Percentiles rank a stretch among this genome's conserved stretches.
These are phyloP conservation scores for Champsocephalus esox DNA, from an alignment of 2,797 vertebrate genomes.

Conservation along the genomic window DNA sequence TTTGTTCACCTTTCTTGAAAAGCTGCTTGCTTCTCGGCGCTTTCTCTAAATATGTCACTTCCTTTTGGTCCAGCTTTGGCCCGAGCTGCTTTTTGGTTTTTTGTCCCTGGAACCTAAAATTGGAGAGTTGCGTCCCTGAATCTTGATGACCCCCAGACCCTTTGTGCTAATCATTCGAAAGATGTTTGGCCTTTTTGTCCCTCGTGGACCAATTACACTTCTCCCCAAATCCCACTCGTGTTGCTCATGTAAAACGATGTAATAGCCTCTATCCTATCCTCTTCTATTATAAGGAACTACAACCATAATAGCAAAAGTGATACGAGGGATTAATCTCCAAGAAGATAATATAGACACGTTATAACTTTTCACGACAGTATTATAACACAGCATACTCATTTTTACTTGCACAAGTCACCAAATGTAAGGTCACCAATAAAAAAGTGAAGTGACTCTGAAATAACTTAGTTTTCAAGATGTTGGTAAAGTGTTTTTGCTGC, in stretches of 20 bases:
- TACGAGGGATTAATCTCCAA: background rate
- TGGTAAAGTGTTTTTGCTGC: slow-evolving; percentile 4
- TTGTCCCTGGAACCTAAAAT: slow-evolving; percentile 45
- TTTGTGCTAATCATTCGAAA: slow-evolving; percentile 51
- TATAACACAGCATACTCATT: background rate
- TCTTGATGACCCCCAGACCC: slow-evolving; percentile 49
- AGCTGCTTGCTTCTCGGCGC: slow-evolving; percentile 41
- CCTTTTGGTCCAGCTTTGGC: slow-evolving; percentile 22
- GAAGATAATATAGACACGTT: slow-evolving; percentile 3
- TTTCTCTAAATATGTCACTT: slow-evolving; percentile 55
- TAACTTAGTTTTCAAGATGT: background rate
- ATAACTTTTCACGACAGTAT: background rate
- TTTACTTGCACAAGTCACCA: slow-evolving; percentile 33
- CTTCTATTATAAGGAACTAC: background rate
- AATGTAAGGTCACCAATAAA: slow-evolving; percentile 23
- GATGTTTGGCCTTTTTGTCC: slow-evolving; percentile 53
- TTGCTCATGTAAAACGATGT: slow-evolving; percentile 42
- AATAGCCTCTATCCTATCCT: background rate
- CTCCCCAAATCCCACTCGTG: slow-evolving; percentile 30
- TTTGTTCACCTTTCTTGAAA: slow-evolving; percentile 60
- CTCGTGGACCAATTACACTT: slow-evolving; percentile 68
- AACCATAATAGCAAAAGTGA: slow-evolving; percentile 3
- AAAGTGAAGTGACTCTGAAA: slow-evolving; percentile 11
- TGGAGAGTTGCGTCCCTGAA: slow-evolving; percentile 59
- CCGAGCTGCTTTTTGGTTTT: background rate